Conservation (phyloP, 2,888 invertebrate species). For the Furcula furcula region DNA sequence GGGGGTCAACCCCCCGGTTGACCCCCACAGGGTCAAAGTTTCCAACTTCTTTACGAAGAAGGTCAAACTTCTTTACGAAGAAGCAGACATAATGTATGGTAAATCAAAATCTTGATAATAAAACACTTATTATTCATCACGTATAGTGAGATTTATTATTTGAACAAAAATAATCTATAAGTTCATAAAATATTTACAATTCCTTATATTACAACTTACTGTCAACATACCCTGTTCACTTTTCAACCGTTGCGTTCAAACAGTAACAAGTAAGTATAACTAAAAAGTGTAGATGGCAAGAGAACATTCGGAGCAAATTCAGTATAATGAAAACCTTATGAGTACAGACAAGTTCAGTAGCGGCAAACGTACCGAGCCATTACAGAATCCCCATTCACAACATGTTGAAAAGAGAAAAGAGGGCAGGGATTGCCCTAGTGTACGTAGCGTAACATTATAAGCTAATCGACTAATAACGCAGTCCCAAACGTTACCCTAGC, state of each 20-base stretch:
- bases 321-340: slow-evolving; percentile 18
- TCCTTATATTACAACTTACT: slow-evolving; percentile 69
- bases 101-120: slow-evolving; percentile 17
- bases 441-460: slow-evolving; percentile 40
- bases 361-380: slow-evolving; percentile 18
- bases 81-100: no score
- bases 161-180: slow-evolving; percentile 79
- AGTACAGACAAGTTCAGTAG: slow-evolving; percentile 20
- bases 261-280: slow-evolving; percentile 37
- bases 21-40: no score
- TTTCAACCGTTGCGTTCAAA: slow-evolving; percentile 75
- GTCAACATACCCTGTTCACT: slow-evolving; percentile 78
- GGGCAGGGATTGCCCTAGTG: slow-evolving; percentile 46
- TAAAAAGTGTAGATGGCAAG: slow-evolving; percentile 54
- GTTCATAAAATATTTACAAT: slow-evolving; percentile 77
- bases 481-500: slow-evolving; percentile 62
- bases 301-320: slow-evolving; percentile 31
- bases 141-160: slow-evolving; percentile 74
- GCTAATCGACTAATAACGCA: slow-evolving; percentile 74
- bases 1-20: no score
- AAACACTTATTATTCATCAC: slow-evolving; percentile 56
- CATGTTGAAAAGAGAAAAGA: slow-evolving; percentile 79
- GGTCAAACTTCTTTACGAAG: no score
- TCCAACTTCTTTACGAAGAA: no score
- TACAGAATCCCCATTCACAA: slow-evolving; percentile 51